phyloP scores from a whole-genome alignment of 2,113 vertebrate species.

The Myanophis thanlyinensis region DNA sequence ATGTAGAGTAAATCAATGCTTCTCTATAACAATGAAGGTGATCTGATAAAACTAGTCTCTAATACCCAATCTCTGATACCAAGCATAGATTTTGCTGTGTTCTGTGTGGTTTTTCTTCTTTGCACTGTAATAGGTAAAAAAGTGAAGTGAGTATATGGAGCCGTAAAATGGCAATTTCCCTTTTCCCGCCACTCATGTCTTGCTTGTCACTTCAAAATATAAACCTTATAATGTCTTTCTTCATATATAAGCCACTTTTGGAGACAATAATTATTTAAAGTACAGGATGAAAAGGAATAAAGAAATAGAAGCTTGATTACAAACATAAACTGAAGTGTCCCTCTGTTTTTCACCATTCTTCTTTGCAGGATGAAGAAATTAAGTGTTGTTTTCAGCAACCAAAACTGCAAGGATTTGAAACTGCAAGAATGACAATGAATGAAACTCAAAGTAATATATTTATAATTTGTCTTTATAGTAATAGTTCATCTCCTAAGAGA shows the following conservation, averaged over 20 bases:
- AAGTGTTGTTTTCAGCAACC: background rate
- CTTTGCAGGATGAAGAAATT: background rate
- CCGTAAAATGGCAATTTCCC: background rate
- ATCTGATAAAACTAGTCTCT: background rate
- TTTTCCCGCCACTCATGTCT: background rate
- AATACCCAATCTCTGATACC: background rate
- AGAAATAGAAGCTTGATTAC: background rate
- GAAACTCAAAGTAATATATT: background rate
- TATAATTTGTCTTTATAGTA: background rate
- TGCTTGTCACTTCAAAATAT: background rate
- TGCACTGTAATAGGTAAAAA: background rate
- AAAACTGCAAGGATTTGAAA: background rate
- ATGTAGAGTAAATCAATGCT: background rate
- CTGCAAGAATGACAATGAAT: background rate
- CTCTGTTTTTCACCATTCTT: background rate
- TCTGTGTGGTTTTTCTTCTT: background rate
- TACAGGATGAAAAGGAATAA: background rate
- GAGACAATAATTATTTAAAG: background rate
- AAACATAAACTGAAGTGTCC: background rate
- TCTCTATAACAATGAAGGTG: background rate
- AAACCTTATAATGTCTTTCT: background rate
- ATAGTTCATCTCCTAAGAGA: background rate
- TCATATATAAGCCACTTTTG: background rate
- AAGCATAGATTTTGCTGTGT: background rate
- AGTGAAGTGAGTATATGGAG: background rate